A percentile compares a stretch with the other conserved stretches of the same genome.
Evolutionary conservation across 2,113 vertebrate genomes (phyloP).

Genomic region (Tragelaphus buxtoni): DNA sequence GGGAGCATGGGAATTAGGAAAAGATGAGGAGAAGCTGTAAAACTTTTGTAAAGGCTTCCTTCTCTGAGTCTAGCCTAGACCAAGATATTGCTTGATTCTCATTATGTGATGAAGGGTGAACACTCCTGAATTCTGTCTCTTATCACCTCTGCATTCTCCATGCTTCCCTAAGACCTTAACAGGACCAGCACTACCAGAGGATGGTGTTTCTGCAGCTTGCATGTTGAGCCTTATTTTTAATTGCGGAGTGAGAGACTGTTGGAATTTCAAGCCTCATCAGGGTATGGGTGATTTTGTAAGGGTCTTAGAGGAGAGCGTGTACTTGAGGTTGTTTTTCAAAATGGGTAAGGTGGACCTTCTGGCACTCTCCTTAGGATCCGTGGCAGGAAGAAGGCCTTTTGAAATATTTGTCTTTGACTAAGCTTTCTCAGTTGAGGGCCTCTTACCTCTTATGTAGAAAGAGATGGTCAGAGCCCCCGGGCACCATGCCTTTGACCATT

Average conservation of each 20-base stretch:
- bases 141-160: neutral
- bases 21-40: neutral
- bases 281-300: neutral
- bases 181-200: neutral
- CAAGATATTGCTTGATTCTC: neutral
- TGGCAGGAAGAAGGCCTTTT: neutral
- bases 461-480: neutral
- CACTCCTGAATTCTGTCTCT: neutral
- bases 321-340: neutral
- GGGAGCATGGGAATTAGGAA: neutral
- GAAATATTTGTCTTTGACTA: neutral
- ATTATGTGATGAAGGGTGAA: neutral
- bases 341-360: neutral
- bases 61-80: neutral
- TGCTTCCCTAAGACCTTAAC: neutral
- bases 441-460: neutral
- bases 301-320: neutral
- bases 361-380: neutral
- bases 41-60: neutral
- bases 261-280: neutral
- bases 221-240: constrained; percentile 4
- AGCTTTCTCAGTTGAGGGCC: neutral
- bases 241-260: neutral
- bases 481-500: neutral
- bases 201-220: neutral